Evolutionary conservation across 2,888 invertebrate genomes (phyloP).

Genomic region (Tridacna gigas): DNA sequence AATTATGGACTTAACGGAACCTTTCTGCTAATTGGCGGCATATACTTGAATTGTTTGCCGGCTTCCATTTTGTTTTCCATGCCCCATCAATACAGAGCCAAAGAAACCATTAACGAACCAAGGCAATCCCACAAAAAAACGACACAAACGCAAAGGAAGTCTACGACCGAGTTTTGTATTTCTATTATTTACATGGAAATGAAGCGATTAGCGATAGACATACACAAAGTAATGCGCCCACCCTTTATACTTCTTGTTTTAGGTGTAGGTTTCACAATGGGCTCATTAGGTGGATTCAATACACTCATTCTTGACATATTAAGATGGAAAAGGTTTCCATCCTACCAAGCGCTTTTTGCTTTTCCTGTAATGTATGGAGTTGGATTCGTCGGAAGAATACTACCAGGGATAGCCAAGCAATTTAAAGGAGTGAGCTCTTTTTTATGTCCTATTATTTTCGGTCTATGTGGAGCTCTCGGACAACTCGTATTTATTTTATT

Average conservation of each 20-base stretch:
- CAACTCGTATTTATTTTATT: neutral
- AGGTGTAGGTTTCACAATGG: neutral
- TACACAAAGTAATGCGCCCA: neutral
- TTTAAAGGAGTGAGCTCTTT: neutral
- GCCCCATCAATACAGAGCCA: neutral
- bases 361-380: neutral
- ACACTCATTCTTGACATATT: neutral
- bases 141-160: neutral
- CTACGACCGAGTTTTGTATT: neutral
- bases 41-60: slow-evolving; percentile 1
- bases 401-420: neutral
- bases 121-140: neutral
- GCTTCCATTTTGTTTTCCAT: neutral
- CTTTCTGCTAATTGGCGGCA: neutral
- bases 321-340: neutral
- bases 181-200: neutral
- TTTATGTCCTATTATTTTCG: neutral
- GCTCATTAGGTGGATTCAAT: neutral
- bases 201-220: neutral
- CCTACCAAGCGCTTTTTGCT: neutral
- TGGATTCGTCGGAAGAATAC: neutral
- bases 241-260: neutral
- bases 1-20: slow-evolving; percentile 1
- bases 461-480: neutral
- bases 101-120: neutral